phyloP scores from a whole-genome alignment of 2,113 vertebrate genomes.

The Mus spicilegus region DNA sequence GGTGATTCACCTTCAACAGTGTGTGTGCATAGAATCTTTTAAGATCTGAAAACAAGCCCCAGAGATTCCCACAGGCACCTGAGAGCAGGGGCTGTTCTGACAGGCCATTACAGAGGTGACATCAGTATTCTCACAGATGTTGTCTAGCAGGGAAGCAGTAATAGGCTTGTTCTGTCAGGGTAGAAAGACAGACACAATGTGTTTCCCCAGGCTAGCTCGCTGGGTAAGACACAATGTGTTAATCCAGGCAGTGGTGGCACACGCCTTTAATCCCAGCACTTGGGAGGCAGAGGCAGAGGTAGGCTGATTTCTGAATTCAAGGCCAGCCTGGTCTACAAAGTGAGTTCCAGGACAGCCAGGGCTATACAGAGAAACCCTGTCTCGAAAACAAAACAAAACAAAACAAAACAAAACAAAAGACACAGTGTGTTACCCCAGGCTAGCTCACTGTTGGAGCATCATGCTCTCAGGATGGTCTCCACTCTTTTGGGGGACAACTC shows the following conservation, averaged over 20 bases:
- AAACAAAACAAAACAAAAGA: too few relatives aligned
- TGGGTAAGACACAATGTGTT: too few relatives aligned
- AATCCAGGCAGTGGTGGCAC: background rate
- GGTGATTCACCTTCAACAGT: background rate
- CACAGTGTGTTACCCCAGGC: background rate
- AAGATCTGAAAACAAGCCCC: slow-evolving; percentile 47
- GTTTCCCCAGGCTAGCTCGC: background rate
- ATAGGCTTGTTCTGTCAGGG: background rate
- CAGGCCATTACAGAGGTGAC: background rate
- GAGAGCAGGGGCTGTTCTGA: slow-evolving; percentile 2
- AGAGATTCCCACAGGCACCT: slow-evolving; percentile 34
- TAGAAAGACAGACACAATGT: background rate
- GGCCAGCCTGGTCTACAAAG: too few relatives aligned
- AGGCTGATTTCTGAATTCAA: too few relatives aligned
- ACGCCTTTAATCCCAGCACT: too few relatives aligned
- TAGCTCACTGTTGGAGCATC: background rate
- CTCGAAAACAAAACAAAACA: too few relatives aligned
- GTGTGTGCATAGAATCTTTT: background rate
- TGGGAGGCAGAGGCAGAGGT: too few relatives aligned
- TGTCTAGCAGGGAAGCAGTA: background rate
- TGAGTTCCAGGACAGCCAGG: background rate
- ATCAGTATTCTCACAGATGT: background rate
- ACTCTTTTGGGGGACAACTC: background rate
- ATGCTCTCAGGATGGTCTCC: accelerated
- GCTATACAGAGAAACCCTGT: too few relatives aligned